Conservation (phyloP, 2,888 invertebrate species). For the Mongoloraphidia duomilia region DNA sequence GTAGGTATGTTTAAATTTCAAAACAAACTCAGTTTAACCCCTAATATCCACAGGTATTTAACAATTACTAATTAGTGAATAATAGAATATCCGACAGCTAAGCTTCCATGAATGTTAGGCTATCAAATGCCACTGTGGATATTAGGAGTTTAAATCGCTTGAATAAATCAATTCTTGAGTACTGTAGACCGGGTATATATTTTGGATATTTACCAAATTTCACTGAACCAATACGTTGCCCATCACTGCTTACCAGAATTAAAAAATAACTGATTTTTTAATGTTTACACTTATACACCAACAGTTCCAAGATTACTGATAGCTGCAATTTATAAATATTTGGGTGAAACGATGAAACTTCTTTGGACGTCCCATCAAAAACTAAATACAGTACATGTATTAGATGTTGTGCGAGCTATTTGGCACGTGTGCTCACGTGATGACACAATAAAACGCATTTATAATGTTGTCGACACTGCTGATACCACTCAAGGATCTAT, state of each 20-base stretch:
- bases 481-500: conserved; percentile 75
- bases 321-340: conserved; percentile 76
- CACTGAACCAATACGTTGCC: background rate
- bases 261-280: background rate
- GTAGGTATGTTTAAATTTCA: too few species aligned
- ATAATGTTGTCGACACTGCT: conserved; percentile 72
- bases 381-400: conserved; percentile 78
- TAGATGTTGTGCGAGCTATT: conserved; percentile 68
- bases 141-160: too few species aligned
- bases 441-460: conserved; percentile 32
- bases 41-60: too few species aligned
- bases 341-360: conserved; percentile 82
- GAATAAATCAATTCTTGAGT: too few species aligned
- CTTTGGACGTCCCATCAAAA: conserved; percentile 74
- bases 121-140: too few species aligned
- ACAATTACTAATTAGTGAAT: too few species aligned
- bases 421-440: conserved; percentile 45
- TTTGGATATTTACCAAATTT: background rate
- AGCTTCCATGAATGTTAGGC: too few species aligned
- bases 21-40: too few species aligned
- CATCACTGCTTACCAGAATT: background rate
- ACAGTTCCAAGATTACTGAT: conserved; percentile 48
- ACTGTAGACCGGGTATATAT: background rate
- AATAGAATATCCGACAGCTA: too few species aligned
- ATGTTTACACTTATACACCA: conserved; percentile 46